Percentiles rank a stretch among this genome's conserved stretches.
phyloP scores from a whole-genome alignment of 2,888 invertebrate genomes.

The Oscheius sp. region DNA sequence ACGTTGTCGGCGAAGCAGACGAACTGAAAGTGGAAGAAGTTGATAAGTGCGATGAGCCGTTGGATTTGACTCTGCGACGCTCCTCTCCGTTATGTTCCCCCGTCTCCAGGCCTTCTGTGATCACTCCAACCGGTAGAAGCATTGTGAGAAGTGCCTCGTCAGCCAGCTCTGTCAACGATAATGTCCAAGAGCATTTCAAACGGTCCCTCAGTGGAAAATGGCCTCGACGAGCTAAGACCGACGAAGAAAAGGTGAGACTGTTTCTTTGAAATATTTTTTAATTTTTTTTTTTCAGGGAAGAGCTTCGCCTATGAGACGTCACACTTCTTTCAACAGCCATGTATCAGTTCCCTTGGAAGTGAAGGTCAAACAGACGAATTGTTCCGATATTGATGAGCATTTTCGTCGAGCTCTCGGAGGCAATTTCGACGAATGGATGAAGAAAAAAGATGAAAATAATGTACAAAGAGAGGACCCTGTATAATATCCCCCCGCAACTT shows the following conservation, averaged over 20 bases:
- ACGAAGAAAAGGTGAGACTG: conserved; percentile 36
- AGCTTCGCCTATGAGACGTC: conserved; percentile 46
- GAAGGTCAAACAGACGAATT: conserved; percentile 18
- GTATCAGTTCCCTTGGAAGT: conserved; percentile 26
- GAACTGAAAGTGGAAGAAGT: conserved; percentile 16
- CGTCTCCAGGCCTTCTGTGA: conserved; percentile 34
- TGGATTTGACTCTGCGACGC: conserved; percentile 35
- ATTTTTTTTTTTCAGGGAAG: conserved; percentile 31
- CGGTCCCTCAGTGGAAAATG: conserved; percentile 48
- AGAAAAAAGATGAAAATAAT: conserved; percentile 12
- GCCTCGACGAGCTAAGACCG: conserved; percentile 39
- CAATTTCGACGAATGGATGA: conserved; percentile 27
- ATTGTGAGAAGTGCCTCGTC: conserved; percentile 12
- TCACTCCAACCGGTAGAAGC: conserved; percentile 26
- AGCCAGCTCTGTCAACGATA: conserved; percentile 13
- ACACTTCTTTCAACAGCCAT: conserved; percentile 47
- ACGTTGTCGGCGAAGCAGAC: conserved; percentile 45
- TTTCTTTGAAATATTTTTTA: not conserved
- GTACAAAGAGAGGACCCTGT: conserved; percentile 20
- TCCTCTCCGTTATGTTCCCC: conserved; percentile 32
- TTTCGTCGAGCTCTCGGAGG: conserved; percentile 43
- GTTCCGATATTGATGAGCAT: conserved; percentile 44
- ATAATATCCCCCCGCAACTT: conserved; percentile 3
- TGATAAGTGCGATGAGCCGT: conserved; percentile 29
- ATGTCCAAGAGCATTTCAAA: conserved; percentile 41